Evolutionary conservation across 2,888 invertebrate species (phyloP).

Genomic region (Hartigia nigra): DNA sequence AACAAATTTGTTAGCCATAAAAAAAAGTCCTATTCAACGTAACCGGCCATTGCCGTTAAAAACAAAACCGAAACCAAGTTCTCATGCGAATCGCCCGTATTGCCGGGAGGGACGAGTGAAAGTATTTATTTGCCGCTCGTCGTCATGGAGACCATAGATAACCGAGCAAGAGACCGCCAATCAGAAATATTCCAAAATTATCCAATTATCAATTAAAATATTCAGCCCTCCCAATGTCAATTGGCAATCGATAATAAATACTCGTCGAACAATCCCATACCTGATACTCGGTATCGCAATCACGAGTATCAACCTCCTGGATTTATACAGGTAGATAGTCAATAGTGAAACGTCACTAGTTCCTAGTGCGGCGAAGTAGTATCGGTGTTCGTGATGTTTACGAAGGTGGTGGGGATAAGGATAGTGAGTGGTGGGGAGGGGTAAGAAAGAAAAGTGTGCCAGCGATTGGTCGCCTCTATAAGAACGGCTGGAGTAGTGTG

Average conservation of each 20-base stretch:
- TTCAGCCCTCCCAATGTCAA: not conserved
- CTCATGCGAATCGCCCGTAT: not conserved
- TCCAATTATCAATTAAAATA: not conserved
- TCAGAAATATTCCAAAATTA: not conserved
- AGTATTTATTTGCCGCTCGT: not conserved
- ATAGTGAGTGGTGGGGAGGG: not conserved
- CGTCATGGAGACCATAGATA: not conserved
- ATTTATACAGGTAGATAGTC: not conserved
- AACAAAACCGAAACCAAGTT: not conserved
- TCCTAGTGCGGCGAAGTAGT: not conserved
- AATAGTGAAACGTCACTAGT: not conserved
- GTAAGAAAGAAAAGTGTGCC: not conserved
- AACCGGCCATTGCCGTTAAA: not conserved
- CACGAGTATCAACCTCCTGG: not conserved
- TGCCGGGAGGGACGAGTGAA: not conserved
- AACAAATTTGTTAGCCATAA: no score
- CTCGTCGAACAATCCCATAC: not conserved
- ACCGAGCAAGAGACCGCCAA: not conserved
- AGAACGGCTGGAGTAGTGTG: not conserved
- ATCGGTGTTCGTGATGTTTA: not conserved
- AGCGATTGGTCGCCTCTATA: not conserved
- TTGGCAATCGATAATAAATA: not conserved
- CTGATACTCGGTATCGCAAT: not conserved
- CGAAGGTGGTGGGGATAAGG: not conserved
- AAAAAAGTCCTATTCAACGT: not conserved